phyloP scores from a whole-genome alignment of 2,797 vertebrate genomes.

The Sternarchorhynchus goeldii region DNA sequence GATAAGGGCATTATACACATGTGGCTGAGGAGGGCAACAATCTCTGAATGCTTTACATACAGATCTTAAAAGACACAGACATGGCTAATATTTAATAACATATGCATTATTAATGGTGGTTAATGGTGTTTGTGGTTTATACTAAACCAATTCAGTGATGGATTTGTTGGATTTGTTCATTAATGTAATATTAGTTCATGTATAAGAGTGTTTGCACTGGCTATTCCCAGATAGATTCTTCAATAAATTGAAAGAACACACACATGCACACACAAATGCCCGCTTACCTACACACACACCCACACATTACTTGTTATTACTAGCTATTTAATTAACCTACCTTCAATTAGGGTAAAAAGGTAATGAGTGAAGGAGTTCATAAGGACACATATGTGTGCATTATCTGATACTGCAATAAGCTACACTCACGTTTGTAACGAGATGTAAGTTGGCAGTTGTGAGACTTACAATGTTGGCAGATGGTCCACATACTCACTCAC shows the following conservation, averaged over 20 bases:
- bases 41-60: constrained; percentile 5
- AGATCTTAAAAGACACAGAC: background rate
- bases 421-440: too few species aligned
- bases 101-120: constrained; percentile 23
- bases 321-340: too few species aligned
- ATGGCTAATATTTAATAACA: constrained; percentile 19
- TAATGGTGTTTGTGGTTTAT: background rate
- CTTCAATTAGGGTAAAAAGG: too few species aligned
- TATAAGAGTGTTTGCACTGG: background rate
- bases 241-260: background rate
- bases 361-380: too few species aligned
- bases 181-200: constrained; percentile 29
- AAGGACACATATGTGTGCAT: too few species aligned
- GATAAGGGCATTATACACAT: background rate
- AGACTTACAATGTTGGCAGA: too few species aligned
- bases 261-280: background rate
- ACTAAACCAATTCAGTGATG: constrained; percentile 8
- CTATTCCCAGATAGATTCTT: background rate
- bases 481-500: too few species aligned
- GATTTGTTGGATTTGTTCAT: constrained; percentile 34
- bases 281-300: background rate
- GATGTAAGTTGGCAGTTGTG: too few species aligned
- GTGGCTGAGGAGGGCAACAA: too few species aligned
- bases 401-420: too few species aligned
- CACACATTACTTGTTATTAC: background rate